Evolutionary conservation across 2,797 vertebrate species (phyloP).

Genomic region (Pseudochirops cupreus): DNA sequence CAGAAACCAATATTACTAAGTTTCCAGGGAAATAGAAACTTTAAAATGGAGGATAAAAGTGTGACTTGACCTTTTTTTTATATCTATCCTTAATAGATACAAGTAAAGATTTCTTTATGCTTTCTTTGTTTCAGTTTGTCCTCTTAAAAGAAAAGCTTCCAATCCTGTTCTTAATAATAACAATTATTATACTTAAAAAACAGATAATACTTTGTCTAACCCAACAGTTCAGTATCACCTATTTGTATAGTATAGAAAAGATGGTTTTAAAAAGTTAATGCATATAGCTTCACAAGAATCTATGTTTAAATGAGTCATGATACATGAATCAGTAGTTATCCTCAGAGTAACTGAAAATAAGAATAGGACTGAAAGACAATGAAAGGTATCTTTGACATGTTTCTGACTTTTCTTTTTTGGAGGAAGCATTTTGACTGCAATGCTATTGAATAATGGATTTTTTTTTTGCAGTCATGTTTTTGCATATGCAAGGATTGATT

Average conservation of each 20-base stretch:
- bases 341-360: slow-evolving; percentile 15
- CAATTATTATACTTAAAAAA: not conserved
- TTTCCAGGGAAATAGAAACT: slow-evolving; percentile 42
- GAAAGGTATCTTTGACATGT: not conserved
- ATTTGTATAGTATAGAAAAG: not conserved
- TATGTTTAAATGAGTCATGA: not conserved
- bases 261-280: not conserved
- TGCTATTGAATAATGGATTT: slow-evolving; percentile 51
- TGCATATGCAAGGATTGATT: slow-evolving; percentile 20
- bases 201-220: not conserved
- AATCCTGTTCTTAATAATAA: not conserved
- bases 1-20: not conserved
- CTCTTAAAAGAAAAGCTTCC: not conserved
- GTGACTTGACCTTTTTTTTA: not conserved
- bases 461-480: slow-evolving; percentile 12
- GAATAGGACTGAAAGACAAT: not conserved
- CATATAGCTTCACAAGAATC: not conserved
- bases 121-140: not conserved
- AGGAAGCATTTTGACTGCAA: not conserved
- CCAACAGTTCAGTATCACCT: not conserved
- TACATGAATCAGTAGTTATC: not conserved
- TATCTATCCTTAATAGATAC: slow-evolving; percentile 4
- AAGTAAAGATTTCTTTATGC: not conserved
- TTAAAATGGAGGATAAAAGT: slow-evolving; percentile 11
- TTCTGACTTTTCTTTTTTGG: not conserved